phyloP scores from a whole-genome alignment of 2,113 vertebrate genomes.

The Atherinomorus stipes region DNA sequence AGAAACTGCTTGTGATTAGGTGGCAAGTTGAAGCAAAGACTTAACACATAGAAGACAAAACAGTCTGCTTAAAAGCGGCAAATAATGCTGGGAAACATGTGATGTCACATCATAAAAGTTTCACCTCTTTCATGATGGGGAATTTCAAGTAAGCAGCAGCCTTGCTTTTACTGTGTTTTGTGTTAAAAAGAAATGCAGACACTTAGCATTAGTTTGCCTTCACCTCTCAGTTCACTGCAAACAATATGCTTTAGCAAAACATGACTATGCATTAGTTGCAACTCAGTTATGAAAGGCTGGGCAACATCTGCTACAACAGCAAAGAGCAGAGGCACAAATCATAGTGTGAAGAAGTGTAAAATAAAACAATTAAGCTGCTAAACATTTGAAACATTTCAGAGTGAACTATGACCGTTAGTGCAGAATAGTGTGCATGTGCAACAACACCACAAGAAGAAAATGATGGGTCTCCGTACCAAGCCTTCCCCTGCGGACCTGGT shows the following conservation, averaged over 20 bases:
- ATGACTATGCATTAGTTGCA: conserved; percentile 43
- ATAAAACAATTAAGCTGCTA: conserved; percentile 15
- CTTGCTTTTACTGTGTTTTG: conserved; percentile 11
- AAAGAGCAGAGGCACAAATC: conserved; percentile 42
- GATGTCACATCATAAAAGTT: conserved; percentile 20
- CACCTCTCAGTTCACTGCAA: conserved; percentile 32
- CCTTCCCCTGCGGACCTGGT: conserved; percentile 87
- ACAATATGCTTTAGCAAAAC: conserved; percentile 40
- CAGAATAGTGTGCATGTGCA: background rate
- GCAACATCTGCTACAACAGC: conserved; percentile 23
- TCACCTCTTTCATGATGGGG: conserved; percentile 6
- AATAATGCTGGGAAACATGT: conserved; percentile 20
- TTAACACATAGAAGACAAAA: conserved; percentile 17
- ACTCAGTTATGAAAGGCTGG: conserved; percentile 36
- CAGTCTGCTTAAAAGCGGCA: conserved; percentile 22
- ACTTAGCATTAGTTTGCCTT: conserved; percentile 49
- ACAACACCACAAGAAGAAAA: background rate
- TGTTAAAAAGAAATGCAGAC: conserved; percentile 49
- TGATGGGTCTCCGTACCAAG: conserved; percentile 84
- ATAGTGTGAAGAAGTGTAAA: conserved; percentile 11
- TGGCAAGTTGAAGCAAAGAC: conserved; percentile 33
- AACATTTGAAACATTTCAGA: conserved; percentile 24
- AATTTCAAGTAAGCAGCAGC: background rate
- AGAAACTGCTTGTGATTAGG: conserved; percentile 76
- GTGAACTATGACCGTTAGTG: conserved; percentile 45